Base-by-base conservation (phyloP, 2,797 vertebrate genomes). In the Ceyx erithaca region DNA sequence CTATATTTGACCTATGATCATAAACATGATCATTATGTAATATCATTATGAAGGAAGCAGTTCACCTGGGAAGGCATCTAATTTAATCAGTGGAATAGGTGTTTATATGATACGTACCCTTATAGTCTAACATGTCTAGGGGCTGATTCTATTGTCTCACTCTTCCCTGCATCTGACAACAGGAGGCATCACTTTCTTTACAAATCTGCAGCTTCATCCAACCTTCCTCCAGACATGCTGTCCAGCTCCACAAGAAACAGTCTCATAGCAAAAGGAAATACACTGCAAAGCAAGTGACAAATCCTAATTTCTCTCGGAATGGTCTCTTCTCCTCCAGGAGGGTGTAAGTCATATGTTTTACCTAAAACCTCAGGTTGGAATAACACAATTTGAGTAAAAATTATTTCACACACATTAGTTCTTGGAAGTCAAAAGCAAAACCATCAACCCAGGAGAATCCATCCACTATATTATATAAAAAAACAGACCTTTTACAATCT, bases 391-490 rank as follows among this genome's bases (percentile, higher is more conserved):
- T 18, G 21, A 64, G 28, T 46, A 73, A 73, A 80, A 81, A 25
- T 14, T 46, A 16, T 49, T n/a, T 75, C 59, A 43, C 1, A 2
- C 12, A 14, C 0, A 0, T 59, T 41, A 69, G 3, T 19, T 41
- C 48, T 49, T 30, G 19, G 17, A 69, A 76, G 31, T 57, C 52
- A 75, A 48, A 58, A 63, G 70, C 58, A 89, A 84, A 86, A 61
- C 33, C 46, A 41, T 49, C 25, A 70, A 7, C 2, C 12, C 59
- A 46, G 51, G 15, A 84, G 16, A 20, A 66, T 33, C 40, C 6
- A 6, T 58, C 22, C 9, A 8, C 30, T n/a, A 4, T 30, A 8
- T 13, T 6, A 76, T 22, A 41, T 33, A 22, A 33, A 62, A 62
- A 73, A 80, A 0, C 23, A 67, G 17, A 10, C 30, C 6, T 86